Evolutionary conservation across 2,797 vertebrate species (phyloP), one percentile per base, ranked within the genome.

Genomic region (Leptodactylus fallax): DNA sequence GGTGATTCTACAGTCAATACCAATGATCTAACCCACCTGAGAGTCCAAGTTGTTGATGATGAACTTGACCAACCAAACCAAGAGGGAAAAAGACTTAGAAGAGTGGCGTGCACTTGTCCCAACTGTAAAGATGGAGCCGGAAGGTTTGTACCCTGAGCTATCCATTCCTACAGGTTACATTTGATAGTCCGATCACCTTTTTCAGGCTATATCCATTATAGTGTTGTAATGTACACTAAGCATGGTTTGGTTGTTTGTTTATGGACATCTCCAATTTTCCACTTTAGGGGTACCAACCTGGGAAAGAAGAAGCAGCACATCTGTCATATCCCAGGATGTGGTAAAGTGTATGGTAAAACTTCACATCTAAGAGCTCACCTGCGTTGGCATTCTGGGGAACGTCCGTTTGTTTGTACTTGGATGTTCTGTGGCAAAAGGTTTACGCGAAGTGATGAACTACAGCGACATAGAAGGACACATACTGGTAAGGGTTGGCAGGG

Each of bases 381-480:
- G 93, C 98, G 98, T 91, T 99, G 98, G 98, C 98, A 99, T 95
- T 98, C 98, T 76, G 98, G 98, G 91, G 98, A 99, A 91, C 96
- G 98, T 91, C 98, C 98, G 51, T 99, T 99, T 93, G 95, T 99
- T 85, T 99, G 98, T 96, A 98, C 95, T 90, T 99, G 98, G 98
- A 98, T 98, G 97, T 99, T 97, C 94, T 99, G 98, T 92, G 98
- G 98, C 88, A 99, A 99, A 93, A 97, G 97, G 93, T 99, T 99
- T 95, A 99, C 98, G 78, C 97, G 98, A 94, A 99, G 98, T 2
- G 98, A 99, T 92, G 98, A 99, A 93, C 95, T 99, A 89, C 98
- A 99, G 95, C 96, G 98, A 90, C 98, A 99, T 95, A 95, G 98
- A 94, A 97, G 98, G 93, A 99, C 98, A 89, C 98, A 99, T 94